Conservation (phyloP, 2,797 vertebrate genomes). For the Nyctalus aviator region DNA sequence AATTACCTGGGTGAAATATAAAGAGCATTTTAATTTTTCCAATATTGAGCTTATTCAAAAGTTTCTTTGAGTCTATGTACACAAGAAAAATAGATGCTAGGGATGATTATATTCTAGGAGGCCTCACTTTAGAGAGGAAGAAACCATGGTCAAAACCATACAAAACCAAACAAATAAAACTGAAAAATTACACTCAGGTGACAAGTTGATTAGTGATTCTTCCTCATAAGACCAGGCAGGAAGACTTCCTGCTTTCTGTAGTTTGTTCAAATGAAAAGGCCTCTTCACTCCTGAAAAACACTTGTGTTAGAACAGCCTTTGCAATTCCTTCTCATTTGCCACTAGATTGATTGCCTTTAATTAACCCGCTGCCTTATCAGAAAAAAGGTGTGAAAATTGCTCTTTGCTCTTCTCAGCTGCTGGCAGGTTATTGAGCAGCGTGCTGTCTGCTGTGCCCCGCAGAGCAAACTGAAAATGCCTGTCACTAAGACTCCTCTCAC, state of each 20-base stretch:
- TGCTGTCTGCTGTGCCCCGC: not conserved
- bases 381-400: slow-evolving; percentile 58
- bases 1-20: slow-evolving; percentile 54
- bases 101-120: not conserved
- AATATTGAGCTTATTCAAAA: slow-evolving; percentile 20
- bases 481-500: not conserved
- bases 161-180: not conserved
- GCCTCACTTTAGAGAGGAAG: slow-evolving; percentile 6
- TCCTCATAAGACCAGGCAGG: not conserved
- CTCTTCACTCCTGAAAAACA: not conserved
- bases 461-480: not conserved
- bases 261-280: slow-evolving; percentile 27
- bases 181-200: not conserved
- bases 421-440: not conserved
- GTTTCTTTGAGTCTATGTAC: not conserved
- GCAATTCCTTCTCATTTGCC: slow-evolving; percentile 55
- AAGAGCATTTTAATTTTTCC: slow-evolving; percentile 48
- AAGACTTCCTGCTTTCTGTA: not conserved
- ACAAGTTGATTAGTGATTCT: not conserved
- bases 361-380: slow-evolving; percentile 62
- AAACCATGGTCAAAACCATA: not conserved
- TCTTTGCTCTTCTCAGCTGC: slow-evolving; percentile 49
- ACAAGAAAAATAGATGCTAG: not conserved
- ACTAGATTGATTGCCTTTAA: slow-evolving; percentile 70
- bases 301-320: slow-evolving; percentile 53